A percentile compares a stretch with the other conserved stretches of the same genome.
phyloP scores from a whole-genome alignment of 2,888 invertebrate species.

The Microplitis deprimator region DNA sequence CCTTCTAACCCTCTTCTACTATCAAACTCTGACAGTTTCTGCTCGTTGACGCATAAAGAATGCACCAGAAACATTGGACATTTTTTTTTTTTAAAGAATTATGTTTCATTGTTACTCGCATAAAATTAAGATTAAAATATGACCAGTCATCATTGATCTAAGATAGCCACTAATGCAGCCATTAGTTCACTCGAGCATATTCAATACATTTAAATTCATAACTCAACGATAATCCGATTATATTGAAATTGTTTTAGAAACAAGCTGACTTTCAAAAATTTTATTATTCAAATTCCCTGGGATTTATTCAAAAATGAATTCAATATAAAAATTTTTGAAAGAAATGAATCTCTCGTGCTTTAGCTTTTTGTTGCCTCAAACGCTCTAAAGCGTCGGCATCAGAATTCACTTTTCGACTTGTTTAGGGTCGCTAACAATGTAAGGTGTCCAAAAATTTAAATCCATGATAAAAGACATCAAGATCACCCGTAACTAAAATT shows the following conservation, averaged over 20 bases:
- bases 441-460: background rate
- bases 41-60: constrained; percentile 25
- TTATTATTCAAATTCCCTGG: background rate
- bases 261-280: background rate
- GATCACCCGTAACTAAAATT: background rate
- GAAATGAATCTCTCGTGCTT: background rate
- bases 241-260: background rate
- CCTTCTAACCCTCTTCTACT: constrained; percentile 24
- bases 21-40: constrained; percentile 22
- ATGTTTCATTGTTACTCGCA: background rate
- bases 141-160: constrained; percentile 17
- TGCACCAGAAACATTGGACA: constrained; percentile 11
- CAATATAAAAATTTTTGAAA: background rate
- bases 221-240: background rate
- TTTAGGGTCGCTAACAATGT: background rate
- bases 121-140: constrained; percentile 18
- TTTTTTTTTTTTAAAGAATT: background rate
- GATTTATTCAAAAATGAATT: background rate
- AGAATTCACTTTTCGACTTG: background rate
- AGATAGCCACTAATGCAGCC: constrained; percentile 17
- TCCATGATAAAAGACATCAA: background rate
- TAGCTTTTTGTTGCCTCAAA: background rate
- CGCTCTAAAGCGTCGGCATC: background rate
- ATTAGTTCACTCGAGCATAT: constrained; percentile 7
- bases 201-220: background rate